Conservation (phyloP, 2,113 vertebrate genomes). For the Syngnathus floridae region DNA sequence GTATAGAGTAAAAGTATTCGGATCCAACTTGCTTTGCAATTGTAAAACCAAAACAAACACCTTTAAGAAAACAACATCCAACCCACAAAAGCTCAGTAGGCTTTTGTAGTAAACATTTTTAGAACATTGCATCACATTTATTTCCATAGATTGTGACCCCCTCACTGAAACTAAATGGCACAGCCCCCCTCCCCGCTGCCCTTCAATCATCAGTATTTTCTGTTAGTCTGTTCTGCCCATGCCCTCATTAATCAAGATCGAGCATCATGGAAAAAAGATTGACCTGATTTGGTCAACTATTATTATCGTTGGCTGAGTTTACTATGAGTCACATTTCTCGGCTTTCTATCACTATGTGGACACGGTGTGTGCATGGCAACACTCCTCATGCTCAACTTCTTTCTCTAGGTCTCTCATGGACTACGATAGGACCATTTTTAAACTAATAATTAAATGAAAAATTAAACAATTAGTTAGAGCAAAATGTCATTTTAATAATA, state of each 20-base stretch:
- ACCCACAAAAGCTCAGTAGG: not conserved
- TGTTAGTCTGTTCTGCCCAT: not conserved
- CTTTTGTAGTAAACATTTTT: not conserved
- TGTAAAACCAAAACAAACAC: not conserved
- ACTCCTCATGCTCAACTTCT: no score
- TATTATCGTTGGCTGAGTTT: constrained; percentile 7
- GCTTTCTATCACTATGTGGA: no score
- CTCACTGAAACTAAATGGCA: not conserved
- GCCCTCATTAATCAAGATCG: not conserved
- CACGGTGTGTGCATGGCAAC: no score
- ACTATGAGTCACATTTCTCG: not conserved
- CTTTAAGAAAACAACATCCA: no score
- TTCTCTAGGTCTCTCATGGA: no score
- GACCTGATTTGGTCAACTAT: constrained; percentile 14
- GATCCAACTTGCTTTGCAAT: not conserved
- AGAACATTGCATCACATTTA: not conserved
- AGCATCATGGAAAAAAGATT: constrained; percentile 3
- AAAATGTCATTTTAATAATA: no score
- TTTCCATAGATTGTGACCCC: not conserved
- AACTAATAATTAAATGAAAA: no score
- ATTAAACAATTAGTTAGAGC: no score
- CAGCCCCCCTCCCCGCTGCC: no score
- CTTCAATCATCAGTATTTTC: not conserved
- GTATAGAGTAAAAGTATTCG: constrained; percentile 3
- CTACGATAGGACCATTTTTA: no score